Percentiles rank a stretch among this genome's conserved stretches.
These are phyloP conservation scores for Blastobasis lacticolella DNA, from an alignment of 2,888 invertebrate species.

Conservation along the genomic window DNA sequence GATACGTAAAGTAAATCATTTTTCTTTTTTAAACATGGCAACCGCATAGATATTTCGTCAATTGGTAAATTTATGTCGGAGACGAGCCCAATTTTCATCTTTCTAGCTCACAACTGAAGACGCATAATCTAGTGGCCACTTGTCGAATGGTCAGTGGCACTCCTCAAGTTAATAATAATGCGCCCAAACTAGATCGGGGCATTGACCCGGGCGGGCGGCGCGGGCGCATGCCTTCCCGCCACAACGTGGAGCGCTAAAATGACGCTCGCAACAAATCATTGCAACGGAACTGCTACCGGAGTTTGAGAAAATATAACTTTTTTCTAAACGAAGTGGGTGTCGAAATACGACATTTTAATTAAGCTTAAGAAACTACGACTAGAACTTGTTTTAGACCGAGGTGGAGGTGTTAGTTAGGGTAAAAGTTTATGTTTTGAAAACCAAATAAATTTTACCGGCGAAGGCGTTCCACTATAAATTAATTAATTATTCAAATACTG, in stretches of 20 bases:
- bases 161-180: slow-evolving; percentile 66
- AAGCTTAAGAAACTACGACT: too few species aligned
- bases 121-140: slow-evolving; percentile 32
- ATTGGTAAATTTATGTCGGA: neutral
- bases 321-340: too few species aligned
- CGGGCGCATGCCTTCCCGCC: slow-evolving; percentile 53
- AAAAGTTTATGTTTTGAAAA: too few species aligned
- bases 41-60: neutral
- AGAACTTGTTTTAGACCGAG: too few species aligned
- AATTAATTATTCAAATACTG: too few species aligned
- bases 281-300: neutral
- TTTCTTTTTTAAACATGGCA: neutral
- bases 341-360: too few species aligned
- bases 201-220: slow-evolving; percentile 57
- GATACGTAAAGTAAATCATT: too few species aligned
- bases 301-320: too few species aligned
- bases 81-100: neutral
- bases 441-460: too few species aligned
- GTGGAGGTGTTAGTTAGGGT: too few species aligned
- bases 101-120: slow-evolving; percentile 23
- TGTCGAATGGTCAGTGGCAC: slow-evolving; percentile 46
- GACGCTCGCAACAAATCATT: slow-evolving; percentile 19
- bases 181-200: slow-evolving; percentile 73
- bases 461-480: too few species aligned
- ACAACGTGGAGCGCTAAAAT: slow-evolving; percentile 53